Base-by-base conservation (phyloP, 2,113 vertebrate species). In the Cariama cristata region DNA sequence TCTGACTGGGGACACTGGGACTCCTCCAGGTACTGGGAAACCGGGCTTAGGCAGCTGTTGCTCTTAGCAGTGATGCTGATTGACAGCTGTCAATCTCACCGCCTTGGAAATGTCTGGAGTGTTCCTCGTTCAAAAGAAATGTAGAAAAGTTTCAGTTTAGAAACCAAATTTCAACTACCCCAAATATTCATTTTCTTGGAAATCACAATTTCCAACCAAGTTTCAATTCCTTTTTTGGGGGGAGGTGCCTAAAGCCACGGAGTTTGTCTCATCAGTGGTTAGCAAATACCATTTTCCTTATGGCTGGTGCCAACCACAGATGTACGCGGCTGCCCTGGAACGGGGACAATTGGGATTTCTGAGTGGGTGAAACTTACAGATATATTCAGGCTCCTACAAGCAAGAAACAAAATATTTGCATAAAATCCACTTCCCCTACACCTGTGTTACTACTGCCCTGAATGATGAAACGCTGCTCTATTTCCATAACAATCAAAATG, bases 361-460 rank as follows among this genome's bases (percentile, higher is more conserved):
- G n/a, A 79, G 79, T 9, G 2, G 44, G 50, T 71, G 84, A 77
- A 81, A 84, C 49, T n/a, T 4, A 84, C 17, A 93, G 64, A 17
- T 44, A 33, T 20, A 35, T 75, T 52, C 52, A 23, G 52, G 77
- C 40, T 95, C 26, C 56, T 84, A 20, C 89, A 66, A 76, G 38
- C 23, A 80, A 86, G 55, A 93, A 88, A 80, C 63, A 62, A 76
- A 66, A 24, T 14, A 85, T 66, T 83, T 94, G 92, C 86, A 95
- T 94, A 80, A 93, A 96, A 90, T 49, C 66, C 66, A 38, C 90
- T 93, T 90, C 67, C 72, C 42, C 50, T 90, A 24, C 87, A 90
- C 88, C 92, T 90, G 80, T 52, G 76, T 50, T 86, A 22, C 55
- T 56, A 6, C 71, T 80, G 84, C 53, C 49, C 75, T 14, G 66